Evolutionary conservation across 2,113 vertebrate species (phyloP).

Genomic region (Alaudala cheleensis): DNA sequence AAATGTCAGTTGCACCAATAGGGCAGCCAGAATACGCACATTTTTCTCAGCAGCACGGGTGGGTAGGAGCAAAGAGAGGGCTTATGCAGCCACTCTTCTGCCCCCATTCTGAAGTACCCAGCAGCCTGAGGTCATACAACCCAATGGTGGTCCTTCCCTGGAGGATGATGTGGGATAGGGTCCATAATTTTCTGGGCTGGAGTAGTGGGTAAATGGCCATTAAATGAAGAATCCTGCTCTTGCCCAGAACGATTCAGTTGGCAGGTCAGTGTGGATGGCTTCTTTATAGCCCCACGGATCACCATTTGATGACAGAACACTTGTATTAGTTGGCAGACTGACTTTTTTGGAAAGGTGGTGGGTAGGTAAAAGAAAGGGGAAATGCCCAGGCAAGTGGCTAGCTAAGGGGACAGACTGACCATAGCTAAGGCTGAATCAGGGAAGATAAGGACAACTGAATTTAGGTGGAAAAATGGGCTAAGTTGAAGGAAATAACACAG

Average conservation of each 20-base stretch:
- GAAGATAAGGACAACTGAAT: constrained; percentile 23
- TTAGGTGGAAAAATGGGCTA: not conserved
- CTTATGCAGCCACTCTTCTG: constrained; percentile 23
- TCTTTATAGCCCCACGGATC: constrained; percentile 52
- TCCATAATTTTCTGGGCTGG: constrained; percentile 46
- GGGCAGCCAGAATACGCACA: constrained; percentile 46
- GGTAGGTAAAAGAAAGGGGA: constrained; percentile 1
- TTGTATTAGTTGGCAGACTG: not conserved
- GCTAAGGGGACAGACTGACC: not conserved
- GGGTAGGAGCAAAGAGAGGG: not conserved
- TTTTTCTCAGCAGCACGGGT: constrained; percentile 48
- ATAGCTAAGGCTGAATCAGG: constrained; percentile 2
- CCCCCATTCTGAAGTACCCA: constrained; percentile 8
- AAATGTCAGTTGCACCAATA: not conserved
- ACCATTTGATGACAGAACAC: constrained; percentile 20
- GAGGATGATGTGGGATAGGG: constrained; percentile 10
- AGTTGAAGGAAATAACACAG: constrained; percentile 41
- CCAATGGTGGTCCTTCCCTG: constrained; percentile 40
- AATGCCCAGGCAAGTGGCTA: constrained; percentile 1
- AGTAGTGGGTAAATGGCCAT: constrained; percentile 36
- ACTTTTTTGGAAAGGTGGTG: constrained; percentile 19
- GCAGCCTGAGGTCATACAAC: constrained; percentile 16
- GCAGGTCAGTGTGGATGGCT: constrained; percentile 45
- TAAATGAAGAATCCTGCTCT: constrained; percentile 59
- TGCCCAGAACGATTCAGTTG: constrained; percentile 53